phyloP scores from a whole-genome alignment of 2,113 vertebrate genomes.

The Calonectris borealis region DNA sequence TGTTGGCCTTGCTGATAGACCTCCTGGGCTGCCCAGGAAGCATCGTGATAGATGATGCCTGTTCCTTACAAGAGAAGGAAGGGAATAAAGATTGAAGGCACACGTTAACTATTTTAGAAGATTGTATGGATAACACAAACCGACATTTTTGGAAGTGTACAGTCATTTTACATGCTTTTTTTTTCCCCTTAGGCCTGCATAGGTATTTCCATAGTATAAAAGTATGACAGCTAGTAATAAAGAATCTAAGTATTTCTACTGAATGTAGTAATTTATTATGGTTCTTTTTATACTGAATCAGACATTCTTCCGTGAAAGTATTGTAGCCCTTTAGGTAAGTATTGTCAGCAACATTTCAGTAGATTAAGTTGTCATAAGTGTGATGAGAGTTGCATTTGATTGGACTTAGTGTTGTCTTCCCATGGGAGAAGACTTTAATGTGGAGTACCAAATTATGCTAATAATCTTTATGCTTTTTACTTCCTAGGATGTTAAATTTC shows the following conservation, averaged over 20 bases:
- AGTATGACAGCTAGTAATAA: background rate
- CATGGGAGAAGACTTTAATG: background rate
- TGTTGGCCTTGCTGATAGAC: background rate
- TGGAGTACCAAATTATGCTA: background rate
- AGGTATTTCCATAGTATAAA: background rate
- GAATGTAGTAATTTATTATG: background rate
- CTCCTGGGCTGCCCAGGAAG: background rate
- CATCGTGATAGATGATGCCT: background rate
- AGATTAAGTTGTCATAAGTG: background rate
- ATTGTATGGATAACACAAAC: background rate
- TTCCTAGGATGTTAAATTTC: conserved; percentile 95
- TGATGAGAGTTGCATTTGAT: background rate
- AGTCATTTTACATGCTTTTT: background rate
- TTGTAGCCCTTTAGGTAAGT: background rate
- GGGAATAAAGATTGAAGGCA: background rate
- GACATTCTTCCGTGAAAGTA: background rate
- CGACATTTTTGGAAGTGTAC: background rate
- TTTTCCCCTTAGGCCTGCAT: background rate
- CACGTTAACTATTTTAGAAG: background rate
- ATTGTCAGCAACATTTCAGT: background rate
- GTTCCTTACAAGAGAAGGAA: background rate
- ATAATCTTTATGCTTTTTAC: background rate
- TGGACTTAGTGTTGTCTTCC: background rate
- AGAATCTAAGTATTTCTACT: background rate
- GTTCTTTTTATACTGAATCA: background rate